Evolutionary conservation across 1,140 invertebrate genomes (phyloP).

Genomic region (Triops longicaudatus): DNA sequence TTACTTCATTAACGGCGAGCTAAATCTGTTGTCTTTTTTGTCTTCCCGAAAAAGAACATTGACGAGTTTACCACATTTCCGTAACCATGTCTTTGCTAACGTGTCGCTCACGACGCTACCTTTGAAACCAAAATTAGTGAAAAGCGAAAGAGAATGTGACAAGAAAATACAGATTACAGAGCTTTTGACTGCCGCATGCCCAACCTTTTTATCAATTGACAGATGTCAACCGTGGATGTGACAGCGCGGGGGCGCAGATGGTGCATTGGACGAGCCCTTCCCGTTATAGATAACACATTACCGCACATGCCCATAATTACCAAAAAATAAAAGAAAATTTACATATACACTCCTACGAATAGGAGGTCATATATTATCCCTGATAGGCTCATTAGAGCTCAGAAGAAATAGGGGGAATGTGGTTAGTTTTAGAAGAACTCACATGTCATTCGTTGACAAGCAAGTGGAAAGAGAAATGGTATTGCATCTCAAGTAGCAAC

Average conservation of each 20-base stretch:
- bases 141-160: neutral
- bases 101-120: neutral
- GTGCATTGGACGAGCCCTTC: neutral
- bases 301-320: neutral
- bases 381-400: no score
- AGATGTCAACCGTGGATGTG: slow-evolving; percentile 1
- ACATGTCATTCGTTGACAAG: no score
- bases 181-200: neutral
- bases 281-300: neutral
- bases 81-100: neutral
- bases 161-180: neutral
- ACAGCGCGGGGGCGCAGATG: slow-evolving; percentile 9
- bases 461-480: no score
- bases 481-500: no score
- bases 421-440: no score
- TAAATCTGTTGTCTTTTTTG: neutral
- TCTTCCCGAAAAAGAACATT: neutral
- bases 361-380: no score
- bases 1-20: neutral
- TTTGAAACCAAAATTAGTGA: neutral
- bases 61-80: neutral
- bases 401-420: no score
- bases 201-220: slow-evolving; percentile 1
- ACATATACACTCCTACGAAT: neutral
- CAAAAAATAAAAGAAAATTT: neutral